Evolutionary conservation across 2,888 invertebrate species (phyloP), one percentile per base, ranked within the genome.

Genomic region (Acrobasis consociella): DNA sequence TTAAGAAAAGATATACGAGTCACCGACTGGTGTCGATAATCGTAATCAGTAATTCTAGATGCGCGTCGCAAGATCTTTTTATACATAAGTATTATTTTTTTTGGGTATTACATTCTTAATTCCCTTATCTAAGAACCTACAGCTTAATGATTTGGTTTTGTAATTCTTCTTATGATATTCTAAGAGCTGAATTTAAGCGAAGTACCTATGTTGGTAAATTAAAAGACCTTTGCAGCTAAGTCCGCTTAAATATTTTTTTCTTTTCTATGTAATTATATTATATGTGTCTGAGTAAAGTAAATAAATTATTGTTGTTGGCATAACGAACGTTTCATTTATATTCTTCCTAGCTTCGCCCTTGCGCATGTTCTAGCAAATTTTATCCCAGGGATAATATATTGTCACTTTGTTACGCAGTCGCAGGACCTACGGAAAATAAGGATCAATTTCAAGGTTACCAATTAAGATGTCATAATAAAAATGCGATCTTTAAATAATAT

Each of bases 231-330:
- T 58, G 39, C 46, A 75, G 82, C 80, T 87, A 85, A 85, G 85
- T 83, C 87, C 87, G 87, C 85, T 87, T 86, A 74, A 72, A 10
- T 38, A 77, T 82, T n/a, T 46, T 82, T 74, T 82, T 86, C 82
- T 80, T 77, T 73, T 69, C 76, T 75, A 70, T 78, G 76, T 81
- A 78, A 71, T 74, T 85, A 83, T n/a, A 75, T 72, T 82, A 22
- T 22, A 74, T 81, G 83, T 87, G 86, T 89, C 87, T 85, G 86
- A 80, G 77, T 84, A 85, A 87, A 86, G 78, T 83, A 85, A 88
- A 86, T 90, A 91, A 89, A 90, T 83, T 88, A 92, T 89, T 91
- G 91, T 92, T 91, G 91, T 91, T 91, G 90, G 85, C 85, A 81
- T 69, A 62, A 65, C 42, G 50, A 65, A 53, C 46, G 46, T 75